Base-by-base conservation (phyloP, 2,797 vertebrate genomes). In the Acrossocheilus wenchowensis region DNA sequence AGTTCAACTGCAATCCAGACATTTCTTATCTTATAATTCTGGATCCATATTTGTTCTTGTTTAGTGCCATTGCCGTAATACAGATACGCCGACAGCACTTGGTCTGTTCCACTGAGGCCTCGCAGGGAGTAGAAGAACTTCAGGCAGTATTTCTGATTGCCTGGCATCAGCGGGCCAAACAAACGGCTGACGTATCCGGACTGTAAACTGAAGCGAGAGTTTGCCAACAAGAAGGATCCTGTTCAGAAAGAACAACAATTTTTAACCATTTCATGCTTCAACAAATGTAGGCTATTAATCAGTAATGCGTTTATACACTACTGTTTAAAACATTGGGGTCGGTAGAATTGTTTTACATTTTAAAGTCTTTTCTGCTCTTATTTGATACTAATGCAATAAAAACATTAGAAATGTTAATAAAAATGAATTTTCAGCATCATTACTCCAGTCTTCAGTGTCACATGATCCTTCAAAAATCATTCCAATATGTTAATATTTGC, bases 1-100 rank as follows among this genome's bases (percentile, higher is more conserved):
- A 97, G 93, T 89, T 98, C 97, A 0, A 95, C 94, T 73, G 94
- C 94, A 68, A 96, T 95, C 98, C 98, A 99, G 91, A 98, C 93
- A 69, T 96, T 95, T 87, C 91, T 96, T 23, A 97, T 96, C 82
- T 92, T 96, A 86, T 97, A 97, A 15, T 93, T 94, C 78, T 96
- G 96, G 0, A 95, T 97, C 98, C 98, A 99, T 90, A 99, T 96
- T 93, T 96, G 96, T 92, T 98, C 97, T 90, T 95, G 96, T 90
- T 94, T 93, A 0, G 94, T 86, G 3, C 95, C 91, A 83, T 94
- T 93, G 82, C 95, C 94, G 91, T 97, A 95, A 92, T 97, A 95
- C 90, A 98, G 95, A 90, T 98, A 97, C 80, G 97, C 96, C 2
- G 94, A 89, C 60, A 99, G 93, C n/a, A 96, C 96, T 86, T 96